phyloP scores from a whole-genome alignment of 2,888 invertebrate genomes.

The Byasa hedistus region DNA sequence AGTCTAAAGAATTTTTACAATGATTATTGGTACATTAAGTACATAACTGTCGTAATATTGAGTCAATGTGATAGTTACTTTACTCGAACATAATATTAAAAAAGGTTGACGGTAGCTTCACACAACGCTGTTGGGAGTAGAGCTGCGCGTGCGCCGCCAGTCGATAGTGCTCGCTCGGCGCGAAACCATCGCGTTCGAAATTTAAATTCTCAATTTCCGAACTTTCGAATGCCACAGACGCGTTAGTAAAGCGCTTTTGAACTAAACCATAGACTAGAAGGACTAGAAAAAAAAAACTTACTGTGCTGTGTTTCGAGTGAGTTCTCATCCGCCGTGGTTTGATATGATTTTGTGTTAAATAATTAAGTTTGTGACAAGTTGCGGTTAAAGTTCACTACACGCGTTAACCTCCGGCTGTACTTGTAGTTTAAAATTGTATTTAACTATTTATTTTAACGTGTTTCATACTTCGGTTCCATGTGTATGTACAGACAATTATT shows the following conservation, averaged over 20 bases:
- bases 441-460: slow-evolving; percentile 25
- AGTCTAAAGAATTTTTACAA: too few species aligned
- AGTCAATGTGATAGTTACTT: background rate
- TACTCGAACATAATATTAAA: background rate
- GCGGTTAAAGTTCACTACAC: slow-evolving; percentile 55
- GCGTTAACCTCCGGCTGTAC: slow-evolving; percentile 46
- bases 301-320: slow-evolving; percentile 23
- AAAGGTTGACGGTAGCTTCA: slow-evolving; percentile 52
- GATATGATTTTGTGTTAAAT: slow-evolving; percentile 40
- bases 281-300: slow-evolving; percentile 5
- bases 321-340: slow-evolving; percentile 23
- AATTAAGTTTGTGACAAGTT: slow-evolving; percentile 54
- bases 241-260: slow-evolving; percentile 27
- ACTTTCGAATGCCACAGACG: slow-evolving; percentile 46
- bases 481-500: slow-evolving; percentile 18
- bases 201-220: slow-evolving; percentile 51
- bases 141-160: slow-evolving; percentile 66
- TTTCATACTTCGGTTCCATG: background rate
- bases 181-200: slow-evolving; percentile 48
- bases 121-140: slow-evolving; percentile 49
- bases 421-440: slow-evolving; percentile 42
- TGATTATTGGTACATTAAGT: too few species aligned
- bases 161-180: slow-evolving; percentile 60
- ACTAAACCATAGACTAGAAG: slow-evolving; percentile 17
- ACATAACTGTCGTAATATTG: background rate